Base-by-base conservation (phyloP, 2,113 vertebrate genomes). In the Xenus cinereus region DNA sequence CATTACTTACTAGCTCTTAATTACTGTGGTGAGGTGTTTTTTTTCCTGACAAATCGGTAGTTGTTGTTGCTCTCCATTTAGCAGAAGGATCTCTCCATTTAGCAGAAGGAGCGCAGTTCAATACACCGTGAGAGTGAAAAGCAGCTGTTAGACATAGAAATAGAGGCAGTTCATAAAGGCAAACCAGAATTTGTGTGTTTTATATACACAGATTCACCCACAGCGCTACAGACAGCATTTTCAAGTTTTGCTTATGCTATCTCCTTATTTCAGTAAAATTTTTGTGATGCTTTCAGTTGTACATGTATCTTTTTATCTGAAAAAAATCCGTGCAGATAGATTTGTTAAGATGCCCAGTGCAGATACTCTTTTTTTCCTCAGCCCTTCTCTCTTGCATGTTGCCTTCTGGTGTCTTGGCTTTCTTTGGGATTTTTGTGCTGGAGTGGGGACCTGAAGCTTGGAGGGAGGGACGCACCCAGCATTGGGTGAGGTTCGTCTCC, bases 131-230 rank as follows among this genome's bases (percentile, higher is more conserved):
- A 90, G 28, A 84, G 28, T 78, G 67, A 93, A 92, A 90, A 73
- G 72, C 63, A 74, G 72, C 83, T 95, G 74, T 79, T 86, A 86
- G 27, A 73, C 16, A 28, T 73, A 69, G 85, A 95, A 94, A 88
- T 66, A 93, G 50, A 87, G 33, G 32, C 35, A 83, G 63, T 68
- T 64, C 35, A 28, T 93, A 91, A 77, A 86, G 28, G 32, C 90
- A 95, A 75, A 80, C 18, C 22, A 66, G 63, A 79, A 80, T 71
- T 88, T 2, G 6, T 77, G 10, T 18, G 15, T 77, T 88, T 92
- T 88, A 27, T 56, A 35, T 37, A 57, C 57, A 54, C 22, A 81
- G 59, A 77, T 83, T 95, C 41, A 94, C 54, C 26, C 59, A 23
- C 17, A 71, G 33, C 64, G 27, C 46, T 76, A 53, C 32, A 66